Evolutionary conservation across 2,113 vertebrate species (phyloP).

Genomic region (Phalacrocorax carbo): DNA sequence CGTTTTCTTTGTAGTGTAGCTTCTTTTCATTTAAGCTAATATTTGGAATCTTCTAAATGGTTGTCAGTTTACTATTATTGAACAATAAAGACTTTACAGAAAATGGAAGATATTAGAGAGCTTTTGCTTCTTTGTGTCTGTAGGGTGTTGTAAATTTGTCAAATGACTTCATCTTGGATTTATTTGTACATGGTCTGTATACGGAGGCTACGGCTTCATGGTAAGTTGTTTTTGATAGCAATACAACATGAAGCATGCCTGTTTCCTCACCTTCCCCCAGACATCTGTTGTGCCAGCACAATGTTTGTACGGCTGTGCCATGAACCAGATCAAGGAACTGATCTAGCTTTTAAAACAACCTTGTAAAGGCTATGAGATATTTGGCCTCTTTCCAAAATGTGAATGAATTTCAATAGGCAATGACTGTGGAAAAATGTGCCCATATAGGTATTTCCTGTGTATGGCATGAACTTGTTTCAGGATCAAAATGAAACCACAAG

Average conservation of each 20-base stretch:
- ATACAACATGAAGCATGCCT: not conserved
- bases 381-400: not conserved
- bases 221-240: constrained; percentile 8
- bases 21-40: not conserved
- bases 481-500: not conserved
- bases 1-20: not conserved
- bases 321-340: constrained; percentile 6
- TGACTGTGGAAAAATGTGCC: not conserved
- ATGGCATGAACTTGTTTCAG: not conserved
- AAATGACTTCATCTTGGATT: not conserved
- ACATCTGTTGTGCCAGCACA: constrained; percentile 58
- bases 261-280: constrained; percentile 49
- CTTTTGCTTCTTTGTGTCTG: not conserved
- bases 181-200: not conserved
- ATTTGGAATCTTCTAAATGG: not conserved
- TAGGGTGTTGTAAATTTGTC: not conserved
- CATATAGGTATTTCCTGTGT: not conserved
- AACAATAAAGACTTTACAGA: not conserved
- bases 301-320: not conserved
- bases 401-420: not conserved
- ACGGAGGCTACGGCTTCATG: not conserved
- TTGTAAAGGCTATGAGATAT: not conserved
- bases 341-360: not conserved
- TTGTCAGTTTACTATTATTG: not conserved
- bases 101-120: not conserved